Conservation (phyloP, 2,797 vertebrate genomes). For the Sebastes nivosus region DNA sequence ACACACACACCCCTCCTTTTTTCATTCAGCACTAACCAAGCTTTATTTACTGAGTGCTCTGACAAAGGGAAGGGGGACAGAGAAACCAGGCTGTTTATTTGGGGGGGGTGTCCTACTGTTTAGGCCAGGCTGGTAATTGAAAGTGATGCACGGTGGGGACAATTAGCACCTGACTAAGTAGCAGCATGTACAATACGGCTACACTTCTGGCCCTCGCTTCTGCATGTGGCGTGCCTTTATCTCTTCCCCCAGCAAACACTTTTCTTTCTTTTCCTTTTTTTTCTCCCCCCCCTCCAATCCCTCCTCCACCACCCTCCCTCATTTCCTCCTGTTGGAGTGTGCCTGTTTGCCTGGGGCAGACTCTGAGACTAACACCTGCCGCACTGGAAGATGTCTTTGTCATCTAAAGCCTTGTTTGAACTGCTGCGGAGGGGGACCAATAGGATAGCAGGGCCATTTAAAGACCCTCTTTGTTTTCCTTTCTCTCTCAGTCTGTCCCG, state of each 20-base stretch:
- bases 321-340: constrained; percentile 83
- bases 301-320: constrained; percentile 13
- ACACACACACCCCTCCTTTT: constrained; percentile 14
- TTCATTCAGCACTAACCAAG: constrained; percentile 77
- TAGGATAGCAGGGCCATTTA: constrained; percentile 80
- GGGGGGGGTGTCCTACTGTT: constrained; percentile 68
- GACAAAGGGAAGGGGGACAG: constrained; percentile 67
- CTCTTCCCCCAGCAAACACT: constrained; percentile 75
- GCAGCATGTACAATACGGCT: constrained; percentile 84
- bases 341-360: constrained; percentile 86
- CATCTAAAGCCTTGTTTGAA: constrained; percentile 87
- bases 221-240: constrained; percentile 84
- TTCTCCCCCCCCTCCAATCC: not conserved
- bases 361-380: constrained; percentile 94
- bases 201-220: constrained; percentile 80
- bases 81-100: constrained; percentile 71
- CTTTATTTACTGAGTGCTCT: constrained; percentile 76
- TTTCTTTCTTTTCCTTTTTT: constrained; percentile 61
- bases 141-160: constrained; percentile 77
- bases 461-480: constrained; percentile 62
- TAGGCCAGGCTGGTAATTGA: constrained; percentile 79
- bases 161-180: constrained; percentile 85
- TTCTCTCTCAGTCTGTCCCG: constrained; percentile 20
- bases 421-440: constrained; percentile 83
- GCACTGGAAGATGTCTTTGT: constrained; percentile 92